Base-by-base conservation (phyloP, 1,140 invertebrate species). In the Chironomus striatipennis region DNA sequence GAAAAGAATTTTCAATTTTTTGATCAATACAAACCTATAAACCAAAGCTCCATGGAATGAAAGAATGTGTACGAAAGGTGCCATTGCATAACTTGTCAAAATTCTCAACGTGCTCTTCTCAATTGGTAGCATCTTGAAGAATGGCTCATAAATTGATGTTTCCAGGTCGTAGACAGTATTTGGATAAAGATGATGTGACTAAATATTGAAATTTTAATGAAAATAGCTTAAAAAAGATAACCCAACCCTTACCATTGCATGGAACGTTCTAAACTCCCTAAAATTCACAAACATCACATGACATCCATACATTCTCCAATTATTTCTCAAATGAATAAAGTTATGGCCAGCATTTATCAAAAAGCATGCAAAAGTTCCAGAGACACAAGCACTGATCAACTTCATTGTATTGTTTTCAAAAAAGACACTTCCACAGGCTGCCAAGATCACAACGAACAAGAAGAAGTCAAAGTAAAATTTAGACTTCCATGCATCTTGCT, bases 271-370 rank as follows among this genome's bases (percentile, higher is more conserved):
- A 87, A 91, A 94, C 75, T 92, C 87, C 75, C 88, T 88, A 78
- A 80, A 87, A 84, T 81, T 82, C 80, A 91, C 80, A 73, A 89
- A 79, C 42, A 84, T 83, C 15, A 95, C 79, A 78, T 94, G 90
- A 75, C 91, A 92, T 64, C 91, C 87, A 78, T 91, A 93, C 89
- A 93, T 93, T 70, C 93, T 86, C 85, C 91, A 93, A 79, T 87
- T 93, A 78, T 95, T 89, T 21, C 85, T 86, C 77, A 89, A 85
- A 79, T 96, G 93, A 73, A 94, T 89, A 79, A 91, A 96, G 81
- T 95, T 96, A 79, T 96, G 93, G 0, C 87, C 87, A 20, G 83
- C 85, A 43, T 89, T 85, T 10, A 84, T 81, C 8, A 57, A 15
- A 0, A 86, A 83, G 79, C 88, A 86, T 34, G 83, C 81, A 0